These are phyloP conservation scores for Gadopsis marmoratus DNA, from an alignment of 2,797 vertebrate genomes.

Conservation along the genomic window DNA sequence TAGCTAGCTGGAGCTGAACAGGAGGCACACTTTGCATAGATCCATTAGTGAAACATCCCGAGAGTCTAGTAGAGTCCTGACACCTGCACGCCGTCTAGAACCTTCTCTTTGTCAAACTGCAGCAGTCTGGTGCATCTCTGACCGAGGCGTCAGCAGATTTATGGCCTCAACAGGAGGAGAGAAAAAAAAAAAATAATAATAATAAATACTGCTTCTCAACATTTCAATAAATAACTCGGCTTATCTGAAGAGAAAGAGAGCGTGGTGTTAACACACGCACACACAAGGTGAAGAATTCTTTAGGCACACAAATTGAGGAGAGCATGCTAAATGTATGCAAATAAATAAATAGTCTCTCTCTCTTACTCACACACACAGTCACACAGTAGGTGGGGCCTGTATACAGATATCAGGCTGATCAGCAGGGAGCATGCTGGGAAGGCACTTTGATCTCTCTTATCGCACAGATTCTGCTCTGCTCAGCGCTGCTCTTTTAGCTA, in stretches of 20 bases:
- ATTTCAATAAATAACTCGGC: conserved; percentile 64
- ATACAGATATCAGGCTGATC: conserved; percentile 59
- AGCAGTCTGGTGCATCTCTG: neutral
- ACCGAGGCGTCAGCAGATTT: conserved; percentile 42
- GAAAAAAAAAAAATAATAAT: conserved; percentile 8
- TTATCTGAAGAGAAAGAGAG: conserved; percentile 38
- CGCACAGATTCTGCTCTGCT: conserved; percentile 64
- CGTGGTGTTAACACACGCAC: conserved; percentile 11
- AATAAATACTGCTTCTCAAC: conserved; percentile 26
- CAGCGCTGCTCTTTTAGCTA: conserved; percentile 49
- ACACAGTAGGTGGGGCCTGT: conserved; percentile 7
- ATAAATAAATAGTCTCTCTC: conserved; percentile 29
- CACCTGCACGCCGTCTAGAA: neutral
- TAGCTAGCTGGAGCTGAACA: neutral
- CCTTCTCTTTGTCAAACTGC: neutral
- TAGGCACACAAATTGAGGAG: conserved; percentile 19
- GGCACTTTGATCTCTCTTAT: conserved; percentile 73
- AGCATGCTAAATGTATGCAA: conserved; percentile 41
- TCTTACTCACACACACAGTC: conserved; percentile 1
- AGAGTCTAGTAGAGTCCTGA: conserved; percentile 2
- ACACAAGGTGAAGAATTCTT: conserved; percentile 22
- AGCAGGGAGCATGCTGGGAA: conserved; percentile 58
- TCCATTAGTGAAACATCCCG: neutral
- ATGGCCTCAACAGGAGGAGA: neutral
- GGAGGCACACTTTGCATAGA: neutral